Evolutionary conservation across 2,797 vertebrate species (phyloP).

Genomic region (Sebastes minor): DNA sequence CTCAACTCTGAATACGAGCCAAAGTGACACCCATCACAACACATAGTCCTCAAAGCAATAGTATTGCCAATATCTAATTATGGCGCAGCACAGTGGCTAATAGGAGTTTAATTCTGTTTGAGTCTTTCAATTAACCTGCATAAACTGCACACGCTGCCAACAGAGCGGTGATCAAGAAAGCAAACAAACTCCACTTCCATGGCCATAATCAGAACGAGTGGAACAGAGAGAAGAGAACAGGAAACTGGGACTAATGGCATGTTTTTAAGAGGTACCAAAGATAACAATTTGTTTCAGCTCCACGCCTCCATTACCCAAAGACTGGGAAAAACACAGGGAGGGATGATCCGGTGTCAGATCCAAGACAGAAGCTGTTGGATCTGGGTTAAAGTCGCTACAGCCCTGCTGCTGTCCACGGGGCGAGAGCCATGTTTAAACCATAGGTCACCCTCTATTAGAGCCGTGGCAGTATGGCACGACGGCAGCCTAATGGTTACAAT

Average conservation of each 20-base stretch:
- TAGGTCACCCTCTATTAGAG: slow-evolving; percentile 61
- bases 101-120: slow-evolving; percentile 37
- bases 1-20: slow-evolving; percentile 8
- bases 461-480: slow-evolving; percentile 58
- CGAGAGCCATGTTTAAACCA: slow-evolving; percentile 68
- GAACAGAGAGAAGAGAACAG: slow-evolving; percentile 37
- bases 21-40: slow-evolving; percentile 31
- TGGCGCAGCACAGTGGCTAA: slow-evolving; percentile 12
- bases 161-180: slow-evolving; percentile 20
- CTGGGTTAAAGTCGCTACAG: slow-evolving; percentile 37
- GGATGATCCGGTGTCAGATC: slow-evolving; percentile 49
- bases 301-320: slow-evolving; percentile 43
- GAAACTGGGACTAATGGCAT: slow-evolving; percentile 59
- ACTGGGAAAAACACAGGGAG: slow-evolving; percentile 35
- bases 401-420: slow-evolving; percentile 47
- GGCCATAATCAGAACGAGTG: slow-evolving; percentile 21
- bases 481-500: slow-evolving; percentile 80
- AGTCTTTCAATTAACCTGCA: slow-evolving; percentile 49
- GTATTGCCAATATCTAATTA: slow-evolving; percentile 33
- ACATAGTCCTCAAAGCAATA: slow-evolving; percentile 28
- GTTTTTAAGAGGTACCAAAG: slow-evolving; percentile 49
- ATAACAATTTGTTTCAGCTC: slow-evolving; percentile 58
- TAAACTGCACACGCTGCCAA: slow-evolving; percentile 26
- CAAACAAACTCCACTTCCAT: slow-evolving; percentile 25
- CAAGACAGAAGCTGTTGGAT: slow-evolving; percentile 40